Percentiles rank a stretch among this genome's conserved stretches.
Conservation (phyloP, 2,113 vertebrate species). For the Bothrops jararaca region DNA sequence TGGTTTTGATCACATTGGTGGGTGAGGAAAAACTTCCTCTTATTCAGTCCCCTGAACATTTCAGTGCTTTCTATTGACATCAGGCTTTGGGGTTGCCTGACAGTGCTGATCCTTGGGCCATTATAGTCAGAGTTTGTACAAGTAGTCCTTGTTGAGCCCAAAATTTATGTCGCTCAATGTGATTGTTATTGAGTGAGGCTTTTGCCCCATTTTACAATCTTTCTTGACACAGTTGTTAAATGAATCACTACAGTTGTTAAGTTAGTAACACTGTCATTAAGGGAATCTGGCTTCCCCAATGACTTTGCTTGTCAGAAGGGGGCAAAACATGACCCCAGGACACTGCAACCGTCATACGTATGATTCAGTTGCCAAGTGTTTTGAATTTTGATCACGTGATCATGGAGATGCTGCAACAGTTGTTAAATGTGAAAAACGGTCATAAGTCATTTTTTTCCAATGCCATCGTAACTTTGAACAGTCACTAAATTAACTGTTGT, state of each 20-base stretch:
- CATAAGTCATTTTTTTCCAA: too few relatives aligned
- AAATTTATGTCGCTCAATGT: not conserved
- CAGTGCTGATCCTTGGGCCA: not conserved
- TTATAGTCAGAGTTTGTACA: not conserved
- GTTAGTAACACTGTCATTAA: not conserved
- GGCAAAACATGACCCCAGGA: not conserved
- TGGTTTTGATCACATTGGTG: not conserved
- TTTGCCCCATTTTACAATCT: not conserved
- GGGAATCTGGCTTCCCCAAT: not conserved
- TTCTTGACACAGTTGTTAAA: not conserved
- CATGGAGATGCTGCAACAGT: too few relatives aligned
- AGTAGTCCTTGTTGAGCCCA: not conserved
- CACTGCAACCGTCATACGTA: too few relatives aligned
- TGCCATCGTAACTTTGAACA: too few relatives aligned
- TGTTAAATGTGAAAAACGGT: too few relatives aligned
- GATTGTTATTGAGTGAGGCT: not conserved
- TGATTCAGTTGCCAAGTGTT: too few relatives aligned
- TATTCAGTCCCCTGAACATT: not conserved
- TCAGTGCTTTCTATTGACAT: not conserved
- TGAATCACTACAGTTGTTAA: not conserved
- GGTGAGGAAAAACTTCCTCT: not conserved
- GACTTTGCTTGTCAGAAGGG: not conserved
- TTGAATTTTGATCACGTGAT: too few relatives aligned
- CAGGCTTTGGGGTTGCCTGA: not conserved
- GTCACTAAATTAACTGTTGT: too few relatives aligned